Base-by-base conservation (phyloP, 2,113 vertebrate species). In the Plecturocebus donacophilus region DNA sequence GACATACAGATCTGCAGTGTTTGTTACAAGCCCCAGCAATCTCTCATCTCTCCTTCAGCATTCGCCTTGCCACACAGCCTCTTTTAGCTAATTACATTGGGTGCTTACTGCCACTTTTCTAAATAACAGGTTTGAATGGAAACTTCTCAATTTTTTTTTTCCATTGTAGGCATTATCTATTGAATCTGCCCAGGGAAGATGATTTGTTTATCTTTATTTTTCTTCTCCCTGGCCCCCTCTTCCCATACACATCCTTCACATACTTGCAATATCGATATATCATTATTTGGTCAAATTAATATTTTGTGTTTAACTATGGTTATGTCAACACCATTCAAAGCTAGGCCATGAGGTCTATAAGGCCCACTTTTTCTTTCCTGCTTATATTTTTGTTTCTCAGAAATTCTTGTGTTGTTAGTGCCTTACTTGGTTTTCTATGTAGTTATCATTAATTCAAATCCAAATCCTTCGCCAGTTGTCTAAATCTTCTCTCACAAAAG, bases 1-100 rank as follows among this genome's bases (percentile, higher is more conserved):
- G 81, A 86, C 32, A 70, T 68, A 83, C 14, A 54, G 20, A 0
- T 45, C 47, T 76, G 25, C 4, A 86, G 21, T 27, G 21, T 45
- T 93, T 91, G 45, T 95, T 95, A 49, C 47, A 91, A 94, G 94
- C 82, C 6, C 35, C 20, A 86, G n/a, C 40, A 54, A 11, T n/a
- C 71, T 42, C 61, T 3, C 20, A 58, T 47, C 11, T 56, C 49
- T 87, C 9, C 10, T 47, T 2, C 7, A 87, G 32, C n/a, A 38
- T 93, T 90, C 87, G 58, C 45, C 61, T 92, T 90, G 49, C 54
- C 68, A 80, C 27, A 40, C 0, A 6, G 25, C 12, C 56, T 75
- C 54, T 91, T 89, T 91, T 42, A 93, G 71, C 56, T 70, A 91
- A 73, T 81, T 80, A 13, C 49, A 85, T 71, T 6, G 25, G n/a